phyloP scores from a whole-genome alignment of 2,113 vertebrate genomes.

The Aleadryas rufinucha region DNA sequence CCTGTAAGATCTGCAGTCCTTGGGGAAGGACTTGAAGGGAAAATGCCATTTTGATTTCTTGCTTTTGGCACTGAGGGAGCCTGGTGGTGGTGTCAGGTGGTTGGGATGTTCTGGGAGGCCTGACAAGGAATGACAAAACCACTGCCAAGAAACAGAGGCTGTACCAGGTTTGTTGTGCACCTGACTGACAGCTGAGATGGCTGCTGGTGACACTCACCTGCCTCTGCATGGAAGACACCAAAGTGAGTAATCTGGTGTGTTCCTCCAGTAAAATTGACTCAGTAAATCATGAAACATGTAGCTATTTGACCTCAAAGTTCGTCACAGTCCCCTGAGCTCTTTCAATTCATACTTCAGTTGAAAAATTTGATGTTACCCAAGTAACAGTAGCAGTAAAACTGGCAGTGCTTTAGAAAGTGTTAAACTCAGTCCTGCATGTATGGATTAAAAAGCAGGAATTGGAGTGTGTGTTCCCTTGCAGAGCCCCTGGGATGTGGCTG shows the following conservation, averaged over 20 bases:
- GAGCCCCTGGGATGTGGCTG: not conserved
- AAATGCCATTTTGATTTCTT: not conserved
- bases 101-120: not conserved
- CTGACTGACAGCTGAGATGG: not conserved
- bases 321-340: not conserved
- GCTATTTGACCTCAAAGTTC: not conserved
- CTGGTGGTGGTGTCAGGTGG: fast-evolving
- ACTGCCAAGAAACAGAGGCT: not conserved
- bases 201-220: not conserved
- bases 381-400: fast-evolving
- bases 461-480: too few relatives aligned
- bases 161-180: not conserved
- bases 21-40: not conserved
- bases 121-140: not conserved
- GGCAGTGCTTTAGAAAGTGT: not conserved
- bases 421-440: fast-evolving
- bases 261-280: not conserved
- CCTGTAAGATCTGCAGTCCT: not conserved
- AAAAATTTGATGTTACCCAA: not conserved
- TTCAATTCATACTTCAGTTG: fast-evolving
- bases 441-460: too few relatives aligned
- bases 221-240: not conserved
- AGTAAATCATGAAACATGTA: not conserved
- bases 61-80: not conserved
- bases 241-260: not conserved